A percentile compares a stretch with the other conserved stretches of the same genome.
Conservation (phyloP, 2,888 invertebrate species). For the Diachrysia chrysitis region DNA sequence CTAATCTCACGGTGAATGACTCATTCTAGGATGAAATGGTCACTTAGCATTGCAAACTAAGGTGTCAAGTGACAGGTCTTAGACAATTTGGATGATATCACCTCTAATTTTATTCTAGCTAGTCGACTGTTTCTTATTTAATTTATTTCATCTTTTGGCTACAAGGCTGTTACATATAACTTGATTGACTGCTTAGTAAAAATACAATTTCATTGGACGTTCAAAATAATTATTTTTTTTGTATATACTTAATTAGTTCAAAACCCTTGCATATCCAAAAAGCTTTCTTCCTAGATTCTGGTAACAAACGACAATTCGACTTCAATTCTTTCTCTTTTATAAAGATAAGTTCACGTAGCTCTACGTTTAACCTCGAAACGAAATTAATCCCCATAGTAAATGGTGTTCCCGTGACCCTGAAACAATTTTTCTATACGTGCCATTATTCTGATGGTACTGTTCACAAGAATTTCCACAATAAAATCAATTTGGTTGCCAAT, state of each 20-base stretch:
- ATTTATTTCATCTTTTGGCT: conserved; percentile 7
- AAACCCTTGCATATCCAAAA: not conserved
- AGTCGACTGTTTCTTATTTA: conserved; percentile 20
- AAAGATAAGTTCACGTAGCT: conserved; percentile 34
- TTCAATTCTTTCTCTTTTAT: not conserved
- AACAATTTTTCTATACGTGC: conserved; percentile 53
- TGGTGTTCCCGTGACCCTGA: conserved; percentile 46
- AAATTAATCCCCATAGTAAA: conserved; percentile 50
- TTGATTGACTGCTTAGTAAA: not conserved
- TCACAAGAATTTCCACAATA: conserved; percentile 37
- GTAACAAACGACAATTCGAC: not conserved
- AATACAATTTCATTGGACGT: not conserved
- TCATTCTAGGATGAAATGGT: conserved; percentile 25
- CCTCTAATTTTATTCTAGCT: conserved; percentile 32
- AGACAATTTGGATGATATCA: conserved; percentile 45
- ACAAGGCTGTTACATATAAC: not conserved
- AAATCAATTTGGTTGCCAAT: conserved; percentile 49
- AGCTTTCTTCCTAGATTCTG: not conserved
- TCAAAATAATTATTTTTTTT: too few relatives aligned
- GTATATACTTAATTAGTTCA: too few relatives aligned
- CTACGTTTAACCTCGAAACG: conserved; percentile 39
- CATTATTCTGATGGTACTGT: conserved; percentile 51
- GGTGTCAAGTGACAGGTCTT: conserved; percentile 32
- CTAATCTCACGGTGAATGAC: conserved; percentile 24
- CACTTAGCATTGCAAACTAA: conserved; percentile 40